Base-by-base conservation (phyloP, 2,797 vertebrate species). In the Ctenochaetus hawaiiensis region DNA sequence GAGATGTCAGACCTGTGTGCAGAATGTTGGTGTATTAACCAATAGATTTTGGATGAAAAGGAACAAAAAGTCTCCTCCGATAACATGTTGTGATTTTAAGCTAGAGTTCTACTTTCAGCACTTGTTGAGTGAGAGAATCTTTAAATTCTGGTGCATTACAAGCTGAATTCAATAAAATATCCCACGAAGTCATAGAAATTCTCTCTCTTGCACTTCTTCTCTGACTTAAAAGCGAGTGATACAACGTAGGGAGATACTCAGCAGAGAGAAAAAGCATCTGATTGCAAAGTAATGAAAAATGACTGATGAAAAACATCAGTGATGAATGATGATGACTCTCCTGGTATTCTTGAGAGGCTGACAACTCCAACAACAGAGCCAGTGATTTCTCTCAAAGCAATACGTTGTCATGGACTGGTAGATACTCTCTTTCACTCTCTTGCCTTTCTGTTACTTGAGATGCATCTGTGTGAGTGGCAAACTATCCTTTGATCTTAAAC, bases 261-360 rank as follows among this genome's bases (percentile, higher is more conserved):
- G 26, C 45, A 26, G 48, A 58, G 45, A 54, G 26, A 49, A 51
- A 67, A 30, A 20, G 20, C 26, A 54, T 75, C 8, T 64, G 49
- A 61, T 47, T 74, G 67, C 17, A 66, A 61, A 59, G 44, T 44
- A 52, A 61, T 76, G 57, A 70, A 57, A 77, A 75, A 61, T 41
- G 34, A 60, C 17, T 49, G 44, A 70, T 57, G 53, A 43, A 49
- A 78, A n/a, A 54, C 56, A 45, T 18, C 2, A 37, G 43, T 59
- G 76, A 67, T 70, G 11, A 63, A 74, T 63, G 60, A 59, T 54
- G 58, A 75, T 73, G 72, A 14, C 4, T 65, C 22, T 20, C 2
- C 3, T 26, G 20, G n/a, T 65, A 44, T 52, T 59, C 17, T 51
- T 69, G 3, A 67, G 47, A 63, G 51, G 54, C 57, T 60, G 48